phyloP scores from a whole-genome alignment of 92 coral and sea anemone species.

The Montipora capitata region DNA sequence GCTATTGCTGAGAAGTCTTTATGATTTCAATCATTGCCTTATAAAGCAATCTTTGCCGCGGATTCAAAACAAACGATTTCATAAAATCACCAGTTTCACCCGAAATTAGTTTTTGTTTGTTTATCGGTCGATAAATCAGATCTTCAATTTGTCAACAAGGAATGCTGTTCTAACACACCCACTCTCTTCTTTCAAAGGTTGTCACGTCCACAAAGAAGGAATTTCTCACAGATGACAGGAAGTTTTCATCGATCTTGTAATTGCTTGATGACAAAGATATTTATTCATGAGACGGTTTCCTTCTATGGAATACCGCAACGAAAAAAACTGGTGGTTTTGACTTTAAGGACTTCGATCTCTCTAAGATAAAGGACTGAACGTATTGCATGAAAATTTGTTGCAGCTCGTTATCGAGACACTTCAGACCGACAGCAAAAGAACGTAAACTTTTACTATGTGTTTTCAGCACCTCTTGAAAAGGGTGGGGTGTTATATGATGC shows the following conservation, averaged over 20 bases:
- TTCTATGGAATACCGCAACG: neutral
- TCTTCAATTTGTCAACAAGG: slow-evolving; percentile 13
- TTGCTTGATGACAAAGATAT: slow-evolving; percentile 23
- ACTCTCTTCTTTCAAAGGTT: slow-evolving; percentile 14
- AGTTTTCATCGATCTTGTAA: slow-evolving; percentile 11
- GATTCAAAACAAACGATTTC: neutral
- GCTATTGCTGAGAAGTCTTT: no score
- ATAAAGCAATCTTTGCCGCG: neutral
- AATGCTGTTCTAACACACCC: neutral
- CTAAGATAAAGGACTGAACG: no score
- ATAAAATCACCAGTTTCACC: neutral
- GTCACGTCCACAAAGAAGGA: slow-evolving; percentile 18
- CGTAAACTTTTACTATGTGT: neutral
- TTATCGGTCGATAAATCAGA: neutral
- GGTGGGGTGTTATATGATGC: slow-evolving; percentile 25
- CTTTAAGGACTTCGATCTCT: no score
- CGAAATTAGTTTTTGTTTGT: slow-evolving; percentile 12
- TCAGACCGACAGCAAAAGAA: no score
- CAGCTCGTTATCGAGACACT: no score
- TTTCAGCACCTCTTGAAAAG: slow-evolving; percentile 15
- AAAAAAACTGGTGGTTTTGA: no score
- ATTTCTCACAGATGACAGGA: slow-evolving; percentile 5
- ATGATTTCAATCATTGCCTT: neutral
- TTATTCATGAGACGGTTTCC: no score
- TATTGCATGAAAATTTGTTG: no score